These are phyloP conservation scores for Ornithorhynchus anatinus DNA, from an alignment of 2,113 vertebrate species.

Conservation along the genomic window DNA sequence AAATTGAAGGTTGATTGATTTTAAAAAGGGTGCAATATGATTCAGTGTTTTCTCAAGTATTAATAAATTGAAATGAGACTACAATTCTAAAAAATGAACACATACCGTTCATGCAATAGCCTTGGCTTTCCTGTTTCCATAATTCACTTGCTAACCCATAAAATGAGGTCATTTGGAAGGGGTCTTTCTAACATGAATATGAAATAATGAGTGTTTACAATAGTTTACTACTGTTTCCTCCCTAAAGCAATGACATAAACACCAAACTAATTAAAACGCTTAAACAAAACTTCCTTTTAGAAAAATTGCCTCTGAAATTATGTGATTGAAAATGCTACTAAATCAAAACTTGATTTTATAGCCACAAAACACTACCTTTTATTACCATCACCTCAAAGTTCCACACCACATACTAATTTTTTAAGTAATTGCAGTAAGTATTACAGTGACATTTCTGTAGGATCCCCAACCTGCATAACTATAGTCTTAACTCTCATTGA, in stretches of 20 bases:
- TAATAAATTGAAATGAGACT: no score
- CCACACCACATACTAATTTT: not conserved
- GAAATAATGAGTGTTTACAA: conserved; percentile 7
- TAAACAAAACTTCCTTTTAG: not conserved
- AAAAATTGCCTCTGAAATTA: not conserved
- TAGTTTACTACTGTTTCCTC: conserved; percentile 1
- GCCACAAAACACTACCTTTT: not conserved
- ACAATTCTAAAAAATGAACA: not conserved
- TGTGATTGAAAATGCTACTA: not conserved
- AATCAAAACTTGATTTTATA: not conserved
- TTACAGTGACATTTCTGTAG: not conserved
- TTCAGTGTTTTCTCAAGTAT: not conserved
- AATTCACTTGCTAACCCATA: conserved; percentile 1
- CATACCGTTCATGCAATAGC: conserved; percentile 2
- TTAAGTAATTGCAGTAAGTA: not conserved
- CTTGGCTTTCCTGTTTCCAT: not conserved
- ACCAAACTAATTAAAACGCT: conserved; percentile 9
- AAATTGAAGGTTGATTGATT: conserved; percentile 3
- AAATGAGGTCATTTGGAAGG: conserved; percentile 2
- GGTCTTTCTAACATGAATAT: not conserved
- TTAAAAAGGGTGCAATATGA: not conserved
- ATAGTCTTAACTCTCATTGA: not conserved
- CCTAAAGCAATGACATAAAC: not conserved
- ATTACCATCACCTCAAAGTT: not conserved
- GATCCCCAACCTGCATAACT: not conserved